Evolutionary conservation across 2,113 vertebrate species (phyloP).

Genomic region (Penelope pileata): DNA sequence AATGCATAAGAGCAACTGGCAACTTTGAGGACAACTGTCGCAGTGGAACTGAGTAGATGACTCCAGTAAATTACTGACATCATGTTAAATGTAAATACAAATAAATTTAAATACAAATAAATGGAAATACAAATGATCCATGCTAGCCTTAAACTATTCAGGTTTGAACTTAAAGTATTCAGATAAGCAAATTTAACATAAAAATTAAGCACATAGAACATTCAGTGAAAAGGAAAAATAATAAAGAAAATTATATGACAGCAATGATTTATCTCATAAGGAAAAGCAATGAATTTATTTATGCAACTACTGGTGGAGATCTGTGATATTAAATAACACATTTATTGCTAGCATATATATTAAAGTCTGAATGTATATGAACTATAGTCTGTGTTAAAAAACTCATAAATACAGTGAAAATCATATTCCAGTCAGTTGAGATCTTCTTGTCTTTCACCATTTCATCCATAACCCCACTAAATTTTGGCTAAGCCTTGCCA

Average conservation of each 20-base stretch:
- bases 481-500: neutral
- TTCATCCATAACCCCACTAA: neutral
- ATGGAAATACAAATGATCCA: neutral
- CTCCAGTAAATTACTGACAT: neutral
- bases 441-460: neutral
- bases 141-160: neutral
- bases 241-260: neutral
- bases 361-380: neutral
- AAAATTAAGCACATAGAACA: neutral
- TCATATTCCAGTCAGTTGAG: neutral
- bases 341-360: neutral
- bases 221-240: neutral
- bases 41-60: neutral
- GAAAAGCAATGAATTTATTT: neutral
- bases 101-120: neutral
- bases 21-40: neutral
- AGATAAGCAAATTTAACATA: neutral
- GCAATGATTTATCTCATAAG: neutral
- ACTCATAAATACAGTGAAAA: neutral
- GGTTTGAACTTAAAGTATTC: neutral
- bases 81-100: neutral
- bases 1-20: fast-evolving
- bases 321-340: neutral
- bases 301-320: neutral
- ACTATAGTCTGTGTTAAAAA: neutral